Evolutionary conservation across 2,888 invertebrate genomes (phyloP).

Genomic region (Adelphocoris suturalis): DNA sequence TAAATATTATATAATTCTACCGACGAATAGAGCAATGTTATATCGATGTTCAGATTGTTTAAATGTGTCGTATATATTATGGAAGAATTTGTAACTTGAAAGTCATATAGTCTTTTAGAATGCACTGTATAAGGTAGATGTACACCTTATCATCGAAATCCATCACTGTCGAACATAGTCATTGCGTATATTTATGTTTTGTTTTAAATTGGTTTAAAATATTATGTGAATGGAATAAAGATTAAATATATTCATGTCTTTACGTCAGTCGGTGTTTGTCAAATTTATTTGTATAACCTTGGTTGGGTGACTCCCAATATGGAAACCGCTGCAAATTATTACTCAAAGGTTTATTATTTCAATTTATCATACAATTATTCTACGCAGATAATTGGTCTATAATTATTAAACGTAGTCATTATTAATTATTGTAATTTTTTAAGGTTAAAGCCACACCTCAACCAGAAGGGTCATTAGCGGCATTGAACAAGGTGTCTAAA

Average conservation of each 20-base stretch:
- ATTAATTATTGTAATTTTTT: too few species aligned
- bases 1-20: constrained; percentile 15
- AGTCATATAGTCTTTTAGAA: not conserved
- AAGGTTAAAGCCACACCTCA: too few species aligned
- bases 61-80: too few species aligned
- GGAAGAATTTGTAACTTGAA: not conserved
- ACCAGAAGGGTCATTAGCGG: too few species aligned
- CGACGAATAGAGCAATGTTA: not conserved
- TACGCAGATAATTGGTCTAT: too few species aligned
- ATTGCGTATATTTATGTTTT: not conserved
- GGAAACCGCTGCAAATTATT: too few species aligned
- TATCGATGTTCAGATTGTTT: constrained; percentile 7
- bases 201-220: constrained; percentile 11
- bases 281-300: too few species aligned
- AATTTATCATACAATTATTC: too few species aligned
- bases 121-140: not conserved
- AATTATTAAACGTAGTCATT: too few species aligned
- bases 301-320: too few species aligned
- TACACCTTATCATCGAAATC: not conserved
- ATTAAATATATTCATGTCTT: constrained; percentile 15
- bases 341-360: too few species aligned
- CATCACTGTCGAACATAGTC: not conserved
- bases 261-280: not conserved
- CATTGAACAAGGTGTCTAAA: too few species aligned
- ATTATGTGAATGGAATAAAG: constrained; percentile 2